Conservation (phyloP, 2,797 vertebrate species). For the Gymnocypris eckloni region DNA sequence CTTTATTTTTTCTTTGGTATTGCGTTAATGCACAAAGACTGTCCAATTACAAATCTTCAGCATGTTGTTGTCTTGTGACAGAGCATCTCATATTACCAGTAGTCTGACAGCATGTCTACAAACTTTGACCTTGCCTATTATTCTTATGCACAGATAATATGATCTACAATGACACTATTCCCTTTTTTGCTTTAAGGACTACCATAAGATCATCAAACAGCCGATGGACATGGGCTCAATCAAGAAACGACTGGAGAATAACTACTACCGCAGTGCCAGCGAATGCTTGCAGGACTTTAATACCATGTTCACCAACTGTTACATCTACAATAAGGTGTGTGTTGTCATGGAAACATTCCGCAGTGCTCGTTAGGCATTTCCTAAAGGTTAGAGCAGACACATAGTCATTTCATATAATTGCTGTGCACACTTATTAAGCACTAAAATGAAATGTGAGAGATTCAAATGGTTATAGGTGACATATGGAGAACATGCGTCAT, state of each 20-base stretch:
- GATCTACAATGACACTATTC: not conserved
- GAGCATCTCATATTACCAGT: not conserved
- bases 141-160: not conserved
- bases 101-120: not conserved
- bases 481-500: not conserved
- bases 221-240: constrained; percentile 98
- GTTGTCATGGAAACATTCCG: constrained; percentile 15
- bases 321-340: constrained; percentile 94
- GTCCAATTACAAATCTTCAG: not conserved
- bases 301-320: constrained; percentile 98
- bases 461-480: not conserved
- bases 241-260: constrained; percentile 90
- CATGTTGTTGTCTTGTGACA: not conserved
- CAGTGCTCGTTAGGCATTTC: not conserved
- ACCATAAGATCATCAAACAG: constrained; percentile 96
- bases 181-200: constrained; percentile 78
- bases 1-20: not conserved
- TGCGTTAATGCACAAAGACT: not conserved
- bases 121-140: not conserved
- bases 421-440: constrained; percentile 2
- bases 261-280: constrained; percentile 87
- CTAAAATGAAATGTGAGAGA: not conserved
- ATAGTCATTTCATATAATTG: constrained; percentile 16
- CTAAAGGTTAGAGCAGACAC: not conserved
- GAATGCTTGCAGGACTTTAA: constrained; percentile 98